Conservation (phyloP, 1,140 invertebrate genomes). For the Telenomus remus region DNA sequence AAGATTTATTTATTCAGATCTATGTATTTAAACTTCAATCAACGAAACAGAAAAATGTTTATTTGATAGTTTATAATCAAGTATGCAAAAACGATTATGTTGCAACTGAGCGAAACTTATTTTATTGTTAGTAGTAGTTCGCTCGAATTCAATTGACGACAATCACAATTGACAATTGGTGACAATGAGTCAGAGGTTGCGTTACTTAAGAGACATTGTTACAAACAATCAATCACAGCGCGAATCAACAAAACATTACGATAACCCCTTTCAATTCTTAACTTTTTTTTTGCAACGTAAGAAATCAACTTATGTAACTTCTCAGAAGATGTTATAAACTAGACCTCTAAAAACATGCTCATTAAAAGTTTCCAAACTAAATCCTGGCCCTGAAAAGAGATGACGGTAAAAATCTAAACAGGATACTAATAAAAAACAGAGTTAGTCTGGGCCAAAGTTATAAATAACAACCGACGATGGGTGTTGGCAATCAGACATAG, state of each 20-base stretch:
- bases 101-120: slow-evolving; percentile 3
- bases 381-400: slow-evolving; percentile 9
- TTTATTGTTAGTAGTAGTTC: slow-evolving; percentile 15
- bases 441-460: slow-evolving; percentile 22
- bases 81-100: slow-evolving; percentile 13
- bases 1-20: too few species aligned
- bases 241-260: slow-evolving; percentile 2
- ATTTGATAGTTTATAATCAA: too few species aligned
- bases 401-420: slow-evolving; percentile 10
- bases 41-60: too few species aligned
- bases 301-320: background rate
- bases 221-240: slow-evolving; percentile 15
- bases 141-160: slow-evolving; percentile 35
- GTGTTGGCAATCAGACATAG: background rate
- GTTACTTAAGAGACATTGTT: slow-evolving; percentile 30
- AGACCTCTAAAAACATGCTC: too few species aligned
- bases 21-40: too few species aligned
- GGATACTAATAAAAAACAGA: slow-evolving; percentile 10
- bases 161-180: slow-evolving; percentile 43
- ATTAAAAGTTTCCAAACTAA: slow-evolving; percentile 6
- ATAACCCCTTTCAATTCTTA: slow-evolving; percentile 1
- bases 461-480: slow-evolving; percentile 41
- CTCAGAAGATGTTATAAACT: too few species aligned
- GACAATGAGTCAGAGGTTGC: slow-evolving; percentile 31
- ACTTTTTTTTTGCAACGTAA: slow-evolving; percentile 9